A percentile compares a stretch with the other conserved stretches of the same genome.
Conservation (phyloP, 2,888 invertebrate genomes). For the Troglohyphantes excavatus region DNA sequence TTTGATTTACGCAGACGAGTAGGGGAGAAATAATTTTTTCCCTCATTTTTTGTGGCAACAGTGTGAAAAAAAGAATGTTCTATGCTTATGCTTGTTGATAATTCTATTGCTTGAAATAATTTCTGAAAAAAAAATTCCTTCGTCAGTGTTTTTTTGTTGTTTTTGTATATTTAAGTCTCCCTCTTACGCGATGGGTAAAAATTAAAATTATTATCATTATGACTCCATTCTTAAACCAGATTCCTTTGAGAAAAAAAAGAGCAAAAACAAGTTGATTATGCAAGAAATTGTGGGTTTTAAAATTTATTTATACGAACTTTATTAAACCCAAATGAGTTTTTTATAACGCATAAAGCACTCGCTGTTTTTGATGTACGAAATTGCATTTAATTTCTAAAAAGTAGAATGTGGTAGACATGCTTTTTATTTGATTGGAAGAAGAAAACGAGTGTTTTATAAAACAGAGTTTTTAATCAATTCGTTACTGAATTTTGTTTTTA, state of each 20-base stretch:
- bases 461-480: slow-evolving; percentile 69
- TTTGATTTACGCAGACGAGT: slow-evolving; percentile 66
- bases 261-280: slow-evolving; percentile 61
- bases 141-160: slow-evolving; percentile 6
- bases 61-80: neutral
- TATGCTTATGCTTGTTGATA: slow-evolving; percentile 24
- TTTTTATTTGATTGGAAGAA: slow-evolving; percentile 69
- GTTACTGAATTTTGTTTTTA: slow-evolving; percentile 49
- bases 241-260: slow-evolving; percentile 71
- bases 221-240: slow-evolving; percentile 59
- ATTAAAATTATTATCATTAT: slow-evolving; percentile 74
- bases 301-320: slow-evolving; percentile 56
- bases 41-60: slow-evolving; percentile 42
- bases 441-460: slow-evolving; percentile 65
- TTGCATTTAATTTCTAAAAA: slow-evolving; percentile 64
- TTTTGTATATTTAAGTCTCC: slow-evolving; percentile 60
- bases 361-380: slow-evolving; percentile 35
- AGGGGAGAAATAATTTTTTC: slow-evolving; percentile 64
- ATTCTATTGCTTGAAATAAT: slow-evolving; percentile 34
- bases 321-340: slow-evolving; percentile 66
- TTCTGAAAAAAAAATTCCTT: slow-evolving; percentile 13
- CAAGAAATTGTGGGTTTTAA: slow-evolving; percentile 55
- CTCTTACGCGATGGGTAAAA: slow-evolving; percentile 34
- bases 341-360: slow-evolving; percentile 18
- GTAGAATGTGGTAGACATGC: neutral